Conservation (phyloP, 2,888 invertebrate genomes). For the Ornithoptera priamus region DNA sequence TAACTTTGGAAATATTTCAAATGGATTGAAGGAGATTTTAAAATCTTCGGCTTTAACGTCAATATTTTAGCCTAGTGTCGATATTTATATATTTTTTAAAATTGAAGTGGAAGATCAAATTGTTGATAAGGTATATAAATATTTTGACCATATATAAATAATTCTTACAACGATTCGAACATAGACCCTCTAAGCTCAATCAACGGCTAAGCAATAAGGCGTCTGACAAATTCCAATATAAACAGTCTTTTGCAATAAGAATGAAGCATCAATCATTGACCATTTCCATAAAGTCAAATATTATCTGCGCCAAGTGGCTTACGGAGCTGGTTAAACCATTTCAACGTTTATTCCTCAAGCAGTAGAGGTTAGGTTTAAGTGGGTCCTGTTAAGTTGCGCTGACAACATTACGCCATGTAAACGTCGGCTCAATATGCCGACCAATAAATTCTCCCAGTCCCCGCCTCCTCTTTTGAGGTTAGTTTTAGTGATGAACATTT, state of each 20-base stretch:
- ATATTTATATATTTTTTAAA: no score
- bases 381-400: conserved; percentile 8
- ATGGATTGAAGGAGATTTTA: no score
- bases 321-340: not conserved
- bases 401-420: conserved; percentile 36
- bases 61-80: no score
- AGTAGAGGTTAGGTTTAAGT: conserved; percentile 10
- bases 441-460: conserved; percentile 63
- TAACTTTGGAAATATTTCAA: no score
- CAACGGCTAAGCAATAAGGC: no score
- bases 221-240: no score
- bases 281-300: conserved; percentile 14
- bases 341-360: not conserved
- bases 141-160: no score
- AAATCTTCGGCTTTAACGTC: no score
- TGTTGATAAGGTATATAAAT: no score
- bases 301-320: conserved; percentile 3
- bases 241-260: conserved; percentile 28
- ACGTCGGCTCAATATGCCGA: conserved; percentile 65
- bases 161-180: no score
- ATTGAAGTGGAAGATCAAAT: no score
- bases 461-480: conserved; percentile 51
- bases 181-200: no score
- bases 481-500: conserved; percentile 39
- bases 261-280: conserved; percentile 19